A percentile compares a stretch with the other conserved stretches of the same genome.
phyloP scores from a whole-genome alignment of 2,113 vertebrate genomes.

The Phylloscopus trochilus region DNA sequence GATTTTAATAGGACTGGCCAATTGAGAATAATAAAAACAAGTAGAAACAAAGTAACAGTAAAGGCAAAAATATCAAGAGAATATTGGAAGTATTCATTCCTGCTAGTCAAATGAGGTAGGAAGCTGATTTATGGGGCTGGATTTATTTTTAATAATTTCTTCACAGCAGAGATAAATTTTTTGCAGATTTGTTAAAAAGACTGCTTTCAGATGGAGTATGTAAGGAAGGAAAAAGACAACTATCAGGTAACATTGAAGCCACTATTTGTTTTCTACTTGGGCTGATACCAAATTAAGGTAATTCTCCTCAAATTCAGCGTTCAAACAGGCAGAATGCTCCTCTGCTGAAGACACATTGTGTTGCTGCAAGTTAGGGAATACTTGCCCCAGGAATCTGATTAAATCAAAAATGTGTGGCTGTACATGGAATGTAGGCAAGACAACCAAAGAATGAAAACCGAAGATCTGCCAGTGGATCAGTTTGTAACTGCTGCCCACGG shows the following conservation, averaged over 20 bases:
- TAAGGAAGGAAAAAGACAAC: neutral
- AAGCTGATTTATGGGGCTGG: conserved; percentile 35
- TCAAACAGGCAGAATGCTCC: neutral
- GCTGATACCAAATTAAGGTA: neutral
- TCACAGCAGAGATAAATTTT: neutral
- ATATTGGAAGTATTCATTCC: conserved; percentile 5
- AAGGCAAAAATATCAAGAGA: conserved; percentile 11
- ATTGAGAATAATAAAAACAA: conserved; percentile 19
- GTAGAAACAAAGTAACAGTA: conserved; percentile 13
- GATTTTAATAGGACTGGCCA: conserved; percentile 53
- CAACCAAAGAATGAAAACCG: neutral
- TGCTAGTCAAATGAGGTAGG: conserved; percentile 60
- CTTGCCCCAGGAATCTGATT: conserved; percentile 12
- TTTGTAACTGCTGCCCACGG: neutral
- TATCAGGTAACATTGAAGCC: neutral
- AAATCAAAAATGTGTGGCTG: neutral
- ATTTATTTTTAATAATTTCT: neutral
- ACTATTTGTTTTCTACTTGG: neutral
- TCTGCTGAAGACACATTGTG: neutral
- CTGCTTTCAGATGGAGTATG: neutral
- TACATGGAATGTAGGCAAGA: conserved; percentile 39
- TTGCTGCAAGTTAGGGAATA: neutral
- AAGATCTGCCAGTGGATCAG: neutral
- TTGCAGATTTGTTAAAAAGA: neutral
- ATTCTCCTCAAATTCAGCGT: neutral